Conservation (phyloP, 2,888 invertebrate species). For the Tolmerus cingulatus region DNA sequence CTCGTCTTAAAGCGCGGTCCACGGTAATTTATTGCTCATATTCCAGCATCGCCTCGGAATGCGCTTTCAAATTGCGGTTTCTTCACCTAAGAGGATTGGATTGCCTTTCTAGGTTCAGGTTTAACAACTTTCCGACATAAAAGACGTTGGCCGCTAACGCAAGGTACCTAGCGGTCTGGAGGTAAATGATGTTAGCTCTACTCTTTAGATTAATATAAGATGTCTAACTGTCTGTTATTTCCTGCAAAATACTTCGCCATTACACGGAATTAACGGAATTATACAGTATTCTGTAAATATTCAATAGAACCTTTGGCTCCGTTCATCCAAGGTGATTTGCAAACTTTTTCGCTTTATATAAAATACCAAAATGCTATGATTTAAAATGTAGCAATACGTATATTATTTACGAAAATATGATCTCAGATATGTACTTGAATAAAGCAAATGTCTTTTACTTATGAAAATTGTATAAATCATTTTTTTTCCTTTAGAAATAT, state of each 20-base stretch:
- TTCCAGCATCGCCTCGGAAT: background rate
- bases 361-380: too few species aligned
- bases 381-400: too few species aligned
- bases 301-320: background rate
- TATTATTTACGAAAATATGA: too few species aligned
- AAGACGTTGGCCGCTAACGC: background rate
- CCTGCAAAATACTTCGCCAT: background rate
- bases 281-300: background rate
- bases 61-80: conserved; percentile 23
- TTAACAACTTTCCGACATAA: background rate
- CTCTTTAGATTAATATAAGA: background rate
- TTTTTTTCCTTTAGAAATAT: too few species aligned
- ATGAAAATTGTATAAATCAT: too few species aligned
- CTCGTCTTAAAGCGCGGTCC: background rate
- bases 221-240: background rate
- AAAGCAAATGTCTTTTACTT: too few species aligned
- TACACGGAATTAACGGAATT: background rate
- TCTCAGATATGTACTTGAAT: too few species aligned
- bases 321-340: too few species aligned
- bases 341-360: too few species aligned
- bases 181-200: background rate
- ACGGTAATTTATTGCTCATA: background rate
- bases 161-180: background rate
- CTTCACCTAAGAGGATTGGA: background rate
- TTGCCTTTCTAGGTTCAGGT: background rate